Conservation (phyloP, 2,797 vertebrate species). For the Poeciliopsis gracilis region DNA sequence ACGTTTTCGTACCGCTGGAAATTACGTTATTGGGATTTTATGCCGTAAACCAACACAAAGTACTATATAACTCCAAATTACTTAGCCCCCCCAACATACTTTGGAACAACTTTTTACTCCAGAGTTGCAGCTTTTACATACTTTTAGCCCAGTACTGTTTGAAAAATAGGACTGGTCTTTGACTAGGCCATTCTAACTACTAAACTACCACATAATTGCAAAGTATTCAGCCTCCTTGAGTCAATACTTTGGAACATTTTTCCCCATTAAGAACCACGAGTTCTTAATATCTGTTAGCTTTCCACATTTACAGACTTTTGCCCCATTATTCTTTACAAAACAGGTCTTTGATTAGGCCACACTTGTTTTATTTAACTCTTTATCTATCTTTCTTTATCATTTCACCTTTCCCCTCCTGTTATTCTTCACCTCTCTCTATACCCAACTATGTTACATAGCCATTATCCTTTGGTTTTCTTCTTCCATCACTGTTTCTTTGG, state of each 20-base stretch:
- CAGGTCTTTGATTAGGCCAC: neutral
- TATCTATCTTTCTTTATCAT: conserved; percentile 5
- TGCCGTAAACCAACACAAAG: neutral
- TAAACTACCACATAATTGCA: neutral
- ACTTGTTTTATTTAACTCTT: neutral
- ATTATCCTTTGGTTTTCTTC: conserved; percentile 18
- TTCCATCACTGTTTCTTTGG: conserved; percentile 18
- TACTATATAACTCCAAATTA: neutral
- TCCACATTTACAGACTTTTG: neutral
- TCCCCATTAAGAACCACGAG: neutral
- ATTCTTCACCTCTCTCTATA: conserved; percentile 16
- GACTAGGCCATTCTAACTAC: too few species aligned
- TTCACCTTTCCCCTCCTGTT: neutral
- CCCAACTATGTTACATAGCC: neutral
- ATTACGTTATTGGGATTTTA: neutral
- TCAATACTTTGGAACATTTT: neutral
- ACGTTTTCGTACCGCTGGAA: neutral
- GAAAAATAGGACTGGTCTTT: too few species aligned
- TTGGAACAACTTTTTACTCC: neutral
- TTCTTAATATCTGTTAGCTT: neutral
- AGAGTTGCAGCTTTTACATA: too few species aligned
- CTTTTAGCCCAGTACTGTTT: too few species aligned
- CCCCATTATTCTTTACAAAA: neutral
- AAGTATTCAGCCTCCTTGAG: neutral
- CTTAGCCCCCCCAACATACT: neutral